These are phyloP conservation scores for Xenopus petersii DNA, from an alignment of 2,797 vertebrate species.

Conservation along the genomic window DNA sequence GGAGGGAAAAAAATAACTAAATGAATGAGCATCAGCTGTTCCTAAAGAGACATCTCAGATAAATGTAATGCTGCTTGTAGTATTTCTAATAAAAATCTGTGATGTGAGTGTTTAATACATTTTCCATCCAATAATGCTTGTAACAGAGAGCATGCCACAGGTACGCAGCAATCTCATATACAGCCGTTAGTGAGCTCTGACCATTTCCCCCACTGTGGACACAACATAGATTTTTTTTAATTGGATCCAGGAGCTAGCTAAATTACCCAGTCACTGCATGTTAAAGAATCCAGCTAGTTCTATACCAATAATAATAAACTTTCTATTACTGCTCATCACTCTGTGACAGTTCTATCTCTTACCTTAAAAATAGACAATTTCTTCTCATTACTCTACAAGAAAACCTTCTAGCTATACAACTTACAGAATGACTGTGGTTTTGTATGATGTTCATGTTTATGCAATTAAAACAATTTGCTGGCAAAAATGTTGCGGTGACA, in stretches of 20 bases:
- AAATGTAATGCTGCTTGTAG: slow-evolving; percentile 45
- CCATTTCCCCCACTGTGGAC: slow-evolving; percentile 62
- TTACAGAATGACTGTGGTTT: slow-evolving; percentile 4
- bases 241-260: slow-evolving; percentile 70
- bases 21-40: neutral
- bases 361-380: slow-evolving; percentile 53
- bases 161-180: slow-evolving; percentile 53
- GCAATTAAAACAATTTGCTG: slow-evolving; percentile 10
- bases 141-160: slow-evolving; percentile 58
- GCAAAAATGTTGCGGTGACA: slow-evolving; percentile 3
- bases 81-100: slow-evolving; percentile 36
- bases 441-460: slow-evolving; percentile 7
- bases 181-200: slow-evolving; percentile 52
- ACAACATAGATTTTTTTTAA: slow-evolving; percentile 67
- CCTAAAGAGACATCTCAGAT: neutral
- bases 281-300: slow-evolving; percentile 66
- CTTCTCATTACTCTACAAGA: slow-evolving; percentile 43
- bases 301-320: slow-evolving; percentile 71
- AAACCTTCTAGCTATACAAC: slow-evolving; percentile 22
- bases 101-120: slow-evolving; percentile 61
- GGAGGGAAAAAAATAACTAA: neutral
- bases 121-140: slow-evolving; percentile 28
- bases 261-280: slow-evolving; percentile 68
- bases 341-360: slow-evolving; percentile 49
- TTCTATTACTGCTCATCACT: slow-evolving; percentile 58